phyloP scores from a whole-genome alignment of 2,797 vertebrate genomes.

The Eulemur rubriventer region DNA sequence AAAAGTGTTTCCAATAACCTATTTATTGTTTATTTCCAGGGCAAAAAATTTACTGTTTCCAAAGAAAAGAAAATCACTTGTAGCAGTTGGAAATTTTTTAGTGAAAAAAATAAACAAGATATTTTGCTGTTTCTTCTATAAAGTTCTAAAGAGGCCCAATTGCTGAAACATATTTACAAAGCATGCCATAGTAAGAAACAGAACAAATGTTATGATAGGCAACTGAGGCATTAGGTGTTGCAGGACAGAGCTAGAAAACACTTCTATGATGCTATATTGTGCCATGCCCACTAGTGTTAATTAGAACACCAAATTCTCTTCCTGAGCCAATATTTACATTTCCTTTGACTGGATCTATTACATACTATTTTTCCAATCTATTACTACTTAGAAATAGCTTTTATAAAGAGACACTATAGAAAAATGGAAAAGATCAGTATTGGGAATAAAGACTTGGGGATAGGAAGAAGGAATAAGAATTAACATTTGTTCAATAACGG shows the following conservation, averaged over 20 bases:
- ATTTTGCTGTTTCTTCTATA: background rate
- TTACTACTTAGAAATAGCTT: background rate
- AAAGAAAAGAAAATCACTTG: background rate
- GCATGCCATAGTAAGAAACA: background rate
- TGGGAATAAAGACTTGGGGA: background rate
- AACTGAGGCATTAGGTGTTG: background rate
- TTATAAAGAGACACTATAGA: background rate
- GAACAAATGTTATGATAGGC: background rate
- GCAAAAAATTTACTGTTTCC: background rate
- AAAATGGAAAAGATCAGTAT: background rate
- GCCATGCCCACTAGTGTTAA: background rate
- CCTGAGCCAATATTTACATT: background rate
- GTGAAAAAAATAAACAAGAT: background rate
- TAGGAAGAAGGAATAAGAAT: background rate
- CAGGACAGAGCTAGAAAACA: background rate
- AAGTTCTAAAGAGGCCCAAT: background rate
- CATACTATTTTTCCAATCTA: background rate
- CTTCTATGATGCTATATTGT: background rate
- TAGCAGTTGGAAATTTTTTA: background rate
- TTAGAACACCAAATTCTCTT: background rate
- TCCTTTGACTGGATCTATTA: background rate
- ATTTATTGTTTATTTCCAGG: background rate
- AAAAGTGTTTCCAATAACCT: background rate
- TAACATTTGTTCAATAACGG: background rate
- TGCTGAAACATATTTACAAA: background rate